Evolutionary conservation across 2,113 vertebrate species (phyloP), one percentile per base, ranked within the genome.

Genomic region (Spizaetus ornatus): DNA sequence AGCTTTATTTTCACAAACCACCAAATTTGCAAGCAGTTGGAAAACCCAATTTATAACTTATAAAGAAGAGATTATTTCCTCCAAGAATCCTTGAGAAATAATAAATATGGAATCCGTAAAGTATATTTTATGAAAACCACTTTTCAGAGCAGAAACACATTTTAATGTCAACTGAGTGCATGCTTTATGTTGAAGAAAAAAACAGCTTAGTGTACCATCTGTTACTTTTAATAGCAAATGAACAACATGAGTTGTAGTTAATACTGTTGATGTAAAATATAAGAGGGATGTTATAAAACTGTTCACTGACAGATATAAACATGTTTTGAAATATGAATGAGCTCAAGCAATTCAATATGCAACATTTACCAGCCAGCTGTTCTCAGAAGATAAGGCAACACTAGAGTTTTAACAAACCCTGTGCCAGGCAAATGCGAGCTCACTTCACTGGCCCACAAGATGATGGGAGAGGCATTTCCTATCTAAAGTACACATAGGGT

Each of bases 231-330:
- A 88, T 82, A 82, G 72, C 31, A 95, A 92, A 86, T 50, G 45
- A 95, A 69, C 34, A 63, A 48, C 78, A 85, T n/a, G 81, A 95
- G 62, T 79, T 89, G 59, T 88, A 84, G 84, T 86, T 94, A 95
- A 95, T 80, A 67, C 52, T 80, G n/a, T 88, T 94, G 87, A 82
- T 94, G 50, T 92, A 78, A 97, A 95, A 95, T 80, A 84, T 61
- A 83, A 96, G 43, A 70, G 10, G 14, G 29, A 40, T 91, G 66
- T 91, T 87, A 90, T 86, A 94, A 96, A 98, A 96, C 74, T 78
- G 26, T 52, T 82, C 53, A 19, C 43, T 90, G 86, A 70, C 53
- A 94, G 95, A 91, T 86, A 88, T 74, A 93, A 93, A 96, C 78
- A 69, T 34, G 43, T 66, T 93, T 94, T 91, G 84, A 96, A 97